A percentile compares a stretch with the other conserved stretches of the same genome.
Conservation (phyloP, 2,113 vertebrate species). For the Archocentrus centrarchus region DNA sequence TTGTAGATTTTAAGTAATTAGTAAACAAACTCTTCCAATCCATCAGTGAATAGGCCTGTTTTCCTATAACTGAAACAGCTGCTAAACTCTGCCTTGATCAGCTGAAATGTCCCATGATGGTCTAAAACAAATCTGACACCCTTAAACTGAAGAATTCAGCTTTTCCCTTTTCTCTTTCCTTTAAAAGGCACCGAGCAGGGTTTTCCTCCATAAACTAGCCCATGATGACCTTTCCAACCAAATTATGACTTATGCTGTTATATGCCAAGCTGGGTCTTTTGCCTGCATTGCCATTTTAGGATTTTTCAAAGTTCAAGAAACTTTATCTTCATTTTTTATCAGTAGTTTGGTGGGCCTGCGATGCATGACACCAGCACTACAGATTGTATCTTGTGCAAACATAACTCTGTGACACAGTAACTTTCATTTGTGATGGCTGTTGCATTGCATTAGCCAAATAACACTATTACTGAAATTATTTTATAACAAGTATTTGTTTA, state of each 20-base stretch:
- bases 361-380: neutral
- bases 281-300: neutral
- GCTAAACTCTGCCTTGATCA: neutral
- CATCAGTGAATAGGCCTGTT: neutral
- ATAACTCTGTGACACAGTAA: neutral
- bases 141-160: neutral
- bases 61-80: neutral
- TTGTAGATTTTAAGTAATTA: neutral
- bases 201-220: constrained; percentile 10
- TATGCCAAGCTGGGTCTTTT: neutral
- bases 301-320: neutral
- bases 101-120: neutral
- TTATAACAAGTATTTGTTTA: no score
- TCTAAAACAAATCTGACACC: neutral
- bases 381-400: neutral
- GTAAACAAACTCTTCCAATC: neutral
- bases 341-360: neutral
- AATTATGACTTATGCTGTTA: constrained; percentile 1
- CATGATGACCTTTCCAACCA: constrained; percentile 15
- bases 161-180: neutral
- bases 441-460: neutral
- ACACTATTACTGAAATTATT: no score
- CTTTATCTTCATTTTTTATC: neutral
- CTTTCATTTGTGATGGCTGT: neutral
- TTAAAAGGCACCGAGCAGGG: neutral